Evolutionary conservation across 2,797 vertebrate genomes (phyloP).

Genomic region (Nyctalus aviator): DNA sequence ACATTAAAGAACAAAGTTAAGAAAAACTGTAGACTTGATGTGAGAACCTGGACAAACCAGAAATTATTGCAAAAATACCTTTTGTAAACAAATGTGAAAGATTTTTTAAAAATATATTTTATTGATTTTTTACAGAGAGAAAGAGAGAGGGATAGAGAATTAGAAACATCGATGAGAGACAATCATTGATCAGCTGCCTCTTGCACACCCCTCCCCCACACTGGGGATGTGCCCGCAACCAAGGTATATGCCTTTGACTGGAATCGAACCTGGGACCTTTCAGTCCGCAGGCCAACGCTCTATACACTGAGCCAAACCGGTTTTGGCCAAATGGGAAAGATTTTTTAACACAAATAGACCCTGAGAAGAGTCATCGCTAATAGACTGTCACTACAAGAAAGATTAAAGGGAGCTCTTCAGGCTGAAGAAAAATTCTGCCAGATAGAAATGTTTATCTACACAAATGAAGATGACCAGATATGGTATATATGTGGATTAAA

Average conservation of each 20-base stretch:
- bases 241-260: no score
- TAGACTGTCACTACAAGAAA: neutral
- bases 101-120: neutral
- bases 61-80: neutral
- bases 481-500: neutral
- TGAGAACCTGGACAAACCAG: neutral
- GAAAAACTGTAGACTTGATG: neutral
- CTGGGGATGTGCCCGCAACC: no score
- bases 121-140: no score
- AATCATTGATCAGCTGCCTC: no score
- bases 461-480: neutral
- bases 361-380: neutral
- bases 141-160: no score
- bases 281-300: no score
- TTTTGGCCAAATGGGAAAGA: neutral
- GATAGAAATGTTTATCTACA: neutral
- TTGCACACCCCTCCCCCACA: no score
- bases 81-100: neutral
- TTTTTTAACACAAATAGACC: neutral
- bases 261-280: no score
- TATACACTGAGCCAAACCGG: no score
- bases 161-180: no score
- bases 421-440: neutral
- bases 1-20: neutral
- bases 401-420: neutral